Conservation (phyloP, 1,140 invertebrate genomes). For the Zaprionus davidi region DNA sequence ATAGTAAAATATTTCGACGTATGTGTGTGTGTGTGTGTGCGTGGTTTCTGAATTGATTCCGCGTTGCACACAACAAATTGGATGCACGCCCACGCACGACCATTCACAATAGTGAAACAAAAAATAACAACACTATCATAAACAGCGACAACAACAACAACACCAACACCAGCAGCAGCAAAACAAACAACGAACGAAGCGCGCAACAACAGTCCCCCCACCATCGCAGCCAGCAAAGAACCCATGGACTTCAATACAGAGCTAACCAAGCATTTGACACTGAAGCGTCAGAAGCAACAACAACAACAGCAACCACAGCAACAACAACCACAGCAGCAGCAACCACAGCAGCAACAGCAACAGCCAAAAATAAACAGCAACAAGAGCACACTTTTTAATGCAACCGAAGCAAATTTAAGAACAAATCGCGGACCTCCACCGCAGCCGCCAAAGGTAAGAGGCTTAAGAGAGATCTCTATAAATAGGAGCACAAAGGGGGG, state of each 20-base stretch:
- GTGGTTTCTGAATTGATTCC: constrained; percentile 67
- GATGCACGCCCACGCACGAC: constrained; percentile 54
- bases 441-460: constrained; percentile 80
- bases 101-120: constrained; percentile 9
- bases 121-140: constrained; percentile 1
- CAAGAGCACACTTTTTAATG: constrained; percentile 75
- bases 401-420: constrained; percentile 83
- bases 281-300: constrained; percentile 83
- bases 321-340: constrained; percentile 56
- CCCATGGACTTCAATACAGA: constrained; percentile 83
- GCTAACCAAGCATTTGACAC: constrained; percentile 81
- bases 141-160: constrained; percentile 18
- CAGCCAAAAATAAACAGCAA: constrained; percentile 28
- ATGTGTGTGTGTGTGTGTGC: not conserved
- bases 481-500: not conserved
- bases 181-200: constrained; percentile 43
- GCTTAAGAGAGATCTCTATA: constrained; percentile 34
- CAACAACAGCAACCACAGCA: constrained; percentile 59
- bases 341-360: constrained; percentile 9
- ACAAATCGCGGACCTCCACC: constrained; percentile 84
- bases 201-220: constrained; percentile 69
- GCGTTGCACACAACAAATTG: constrained; percentile 42
- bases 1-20: not conserved
- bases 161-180: constrained; percentile 40
- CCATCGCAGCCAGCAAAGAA: constrained; percentile 62